Evolutionary conservation across 2,797 vertebrate species (phyloP), one percentile per base, ranked within the genome.

Genomic region (Glossophaga mutica): DNA sequence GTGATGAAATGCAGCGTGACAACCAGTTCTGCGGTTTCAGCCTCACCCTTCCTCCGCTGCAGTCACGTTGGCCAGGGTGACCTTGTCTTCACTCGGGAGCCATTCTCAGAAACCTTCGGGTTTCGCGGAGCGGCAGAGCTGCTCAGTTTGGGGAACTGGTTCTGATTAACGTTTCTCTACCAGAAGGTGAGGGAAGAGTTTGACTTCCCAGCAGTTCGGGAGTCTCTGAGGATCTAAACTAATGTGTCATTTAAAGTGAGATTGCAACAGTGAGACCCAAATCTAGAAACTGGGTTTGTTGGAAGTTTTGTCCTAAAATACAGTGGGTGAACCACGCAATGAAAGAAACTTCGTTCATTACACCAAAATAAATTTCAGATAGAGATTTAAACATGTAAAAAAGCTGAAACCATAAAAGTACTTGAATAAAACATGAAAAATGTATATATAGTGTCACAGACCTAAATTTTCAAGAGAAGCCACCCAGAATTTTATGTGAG

Each of bases 401-500:
- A 67, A 34, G 71, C 32, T 22, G 21, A 85, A 70, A 81, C 15
- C 22, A 24, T 71, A n/a, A 77, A 95, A 95, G 22, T 32, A 95
- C 50, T 94, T 67, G 21, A 79, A 68, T 94, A 78, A 92, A 94
- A 92, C 65, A 70, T 48, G 71, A 86, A 67, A 62, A 59, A 76
- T n/a, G 22, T 55, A 8, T 34, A 15, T 78, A 39, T 52, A 70
- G 32, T 79, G 73, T 67, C 42, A 3, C 22, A 93, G 88, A 55
- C 44, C 8, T 70, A 70, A 52, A 48, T 76, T 82, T 77, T 93
- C 32, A 89, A 70, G 52, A 82, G 46, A 48, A 84, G 37, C 78
- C 57, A 42, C 85, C 10, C 9, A 93, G 81, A 65, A 59, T 77
- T 94, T 85, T 76, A 65, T 79, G 42, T 83, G 67, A 78, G 81